Evolutionary conservation across 2,113 vertebrate species (phyloP), one percentile per base, ranked within the genome.

Genomic region (Antechinus stuartii): DNA sequence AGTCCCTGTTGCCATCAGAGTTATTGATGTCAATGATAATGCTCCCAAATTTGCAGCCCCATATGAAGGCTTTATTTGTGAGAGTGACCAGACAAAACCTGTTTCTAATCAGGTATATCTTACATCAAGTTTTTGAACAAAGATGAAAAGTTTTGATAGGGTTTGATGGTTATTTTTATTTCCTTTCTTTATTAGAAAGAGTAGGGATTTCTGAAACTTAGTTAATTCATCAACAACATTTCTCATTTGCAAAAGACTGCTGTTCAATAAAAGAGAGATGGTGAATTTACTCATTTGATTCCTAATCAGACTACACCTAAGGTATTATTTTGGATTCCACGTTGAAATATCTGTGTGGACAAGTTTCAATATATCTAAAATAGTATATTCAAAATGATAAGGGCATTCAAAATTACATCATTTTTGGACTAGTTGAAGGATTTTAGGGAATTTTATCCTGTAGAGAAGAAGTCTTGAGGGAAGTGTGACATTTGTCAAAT

Each of bases 11-110:
- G 99, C 99, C 94, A 99, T 99, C 96, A 99, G 98, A 96, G 99
- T 99, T 0, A 97, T 99, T 92, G 99, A 99, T 0, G 98, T 99
- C 92, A 99, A 99, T 0, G 99, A 99, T 98, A 99, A 99, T 0
- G 95, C 99, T 27, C 99, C 99, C n/a, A 99, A 99, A 97, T 99
- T 99, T 89, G 99, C 99, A 0, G 98, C 98, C 2, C 98, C 99
- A 94, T 99, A 99, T 2, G 99, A 99, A 97, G 99, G 99, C 4
- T 98, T 99, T 23, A 99, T 99, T 97, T 99, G 99, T 98, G 99
- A 99, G 98, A 99, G 98, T 8, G 99, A 99, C 19, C 96, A 97
- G 22, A 99, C 98, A 8, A 99, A 99, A 89, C 99, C 99, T 98
- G 99, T 99, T 98, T 96, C 98, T 3, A 99, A 99, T 55, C 99